A percentile compares a stretch with the other conserved stretches of the same genome.
phyloP scores from a whole-genome alignment of 2,888 invertebrate species.

The Muscina levida region DNA sequence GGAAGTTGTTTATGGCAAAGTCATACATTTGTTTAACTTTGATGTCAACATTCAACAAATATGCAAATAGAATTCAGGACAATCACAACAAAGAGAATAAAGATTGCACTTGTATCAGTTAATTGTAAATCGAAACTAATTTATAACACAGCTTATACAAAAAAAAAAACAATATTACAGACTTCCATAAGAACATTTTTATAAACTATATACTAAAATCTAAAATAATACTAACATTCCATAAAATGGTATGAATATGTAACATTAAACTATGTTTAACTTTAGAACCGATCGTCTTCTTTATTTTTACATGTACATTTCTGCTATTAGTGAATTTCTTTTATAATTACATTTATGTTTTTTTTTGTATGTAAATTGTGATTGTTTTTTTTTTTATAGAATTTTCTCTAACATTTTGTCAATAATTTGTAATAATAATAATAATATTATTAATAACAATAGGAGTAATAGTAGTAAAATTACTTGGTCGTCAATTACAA shows the following conservation, averaged over 20 bases:
- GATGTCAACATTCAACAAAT: too few species aligned
- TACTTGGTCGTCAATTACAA: conserved; percentile 64
- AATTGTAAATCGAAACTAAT: too few species aligned
- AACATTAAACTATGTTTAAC: not conserved
- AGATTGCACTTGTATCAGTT: too few species aligned
- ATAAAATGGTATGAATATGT: not conserved
- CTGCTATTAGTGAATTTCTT: not conserved
- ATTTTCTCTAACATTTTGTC: conserved; percentile 40
- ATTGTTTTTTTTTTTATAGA: conserved; percentile 67
- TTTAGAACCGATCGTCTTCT: not conserved
- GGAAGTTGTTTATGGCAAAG: too few species aligned
- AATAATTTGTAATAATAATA: not conserved
- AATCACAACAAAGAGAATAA: too few species aligned
- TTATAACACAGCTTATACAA: too few species aligned
- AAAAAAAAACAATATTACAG: too few species aligned
- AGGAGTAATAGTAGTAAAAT: conserved; percentile 54
- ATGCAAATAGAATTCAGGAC: too few species aligned
- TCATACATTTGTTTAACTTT: too few species aligned
- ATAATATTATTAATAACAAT: conserved; percentile 17
- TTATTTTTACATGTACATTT: not conserved
- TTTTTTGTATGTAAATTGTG: conserved; percentile 59
- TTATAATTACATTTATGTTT: not conserved
- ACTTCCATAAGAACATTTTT: not conserved
- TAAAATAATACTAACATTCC: too few species aligned
- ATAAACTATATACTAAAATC: not conserved